Evolutionary conservation across 2,797 vertebrate genomes (phyloP), one percentile per base, ranked within the genome.

Genomic region (Cirrhinus molitorella): DNA sequence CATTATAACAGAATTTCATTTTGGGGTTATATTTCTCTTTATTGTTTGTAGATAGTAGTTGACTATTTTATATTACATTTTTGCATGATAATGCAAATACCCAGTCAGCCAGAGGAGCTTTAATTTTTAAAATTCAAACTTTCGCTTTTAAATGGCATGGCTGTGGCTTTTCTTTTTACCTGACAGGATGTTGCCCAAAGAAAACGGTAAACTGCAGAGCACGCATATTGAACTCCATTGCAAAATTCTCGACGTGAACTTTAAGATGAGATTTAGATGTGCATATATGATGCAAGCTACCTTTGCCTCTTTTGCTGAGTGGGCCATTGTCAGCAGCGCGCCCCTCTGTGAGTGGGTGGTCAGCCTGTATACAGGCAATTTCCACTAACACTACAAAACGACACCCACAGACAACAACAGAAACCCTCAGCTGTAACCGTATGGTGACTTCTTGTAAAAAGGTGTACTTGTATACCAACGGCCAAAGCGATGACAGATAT

Each of bases 331-430:
- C 79, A 77, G 7, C 81, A 77, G 47, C 23, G 12, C 37, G 8
- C 71, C 63, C 53, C 23, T 59, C 49, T 67, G 31, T 61, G 72
- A 61, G 82, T 83, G 76, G 76, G 73, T 83, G 51, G 76, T 79
- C 73, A 77, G 34, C 5, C 47, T 70, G 21, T 53, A 82, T 19
- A 47, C 17, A 57, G 49, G 40, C 43, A 63, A 74, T 71, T 80
- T 83, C 81, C 85, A 68, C 70, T 25, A 9, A 76, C 49, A 70
- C 51, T 55, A 49, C 16, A 57, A 77, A 80, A 75, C 2, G 3
- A 70, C 68, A 57, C 47, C 72, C 77, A 83, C 74, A 65, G 49
- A 21, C 67, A 17, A 7, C 53, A 31, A 53, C 40, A 37, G 61
- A 79, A 73, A 72, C 65, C 34, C 37, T 75, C 65, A 53, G 28